phyloP scores from a whole-genome alignment of 2,113 vertebrate species.

The Balaeniceps rex region DNA sequence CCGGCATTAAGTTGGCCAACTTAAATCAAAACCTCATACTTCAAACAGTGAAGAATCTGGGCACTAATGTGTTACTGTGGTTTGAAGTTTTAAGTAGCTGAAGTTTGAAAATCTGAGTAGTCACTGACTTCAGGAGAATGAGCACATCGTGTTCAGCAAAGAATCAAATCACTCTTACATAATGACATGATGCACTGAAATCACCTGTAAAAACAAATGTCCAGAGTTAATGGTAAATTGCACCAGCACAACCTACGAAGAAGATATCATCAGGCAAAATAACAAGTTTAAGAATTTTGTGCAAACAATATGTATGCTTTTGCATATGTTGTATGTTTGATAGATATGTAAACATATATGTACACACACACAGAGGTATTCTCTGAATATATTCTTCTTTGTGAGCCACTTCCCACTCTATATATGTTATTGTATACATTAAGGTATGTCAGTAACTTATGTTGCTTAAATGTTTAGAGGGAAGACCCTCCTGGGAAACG shows the following conservation, averaged over 20 bases:
- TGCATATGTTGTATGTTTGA: not conserved
- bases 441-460: not conserved
- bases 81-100: not conserved
- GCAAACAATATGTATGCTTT: not conserved
- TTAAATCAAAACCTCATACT: not conserved
- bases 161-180: not conserved
- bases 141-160: not conserved
- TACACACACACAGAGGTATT: not conserved
- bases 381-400: not conserved
- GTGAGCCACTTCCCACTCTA: not conserved
- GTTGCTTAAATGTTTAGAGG: not conserved
- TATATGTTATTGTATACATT: not conserved
- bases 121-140: not conserved
- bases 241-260: not conserved
- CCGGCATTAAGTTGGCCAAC: not conserved
- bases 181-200: not conserved
- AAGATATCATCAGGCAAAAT: not conserved
- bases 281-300: not conserved
- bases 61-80: not conserved
- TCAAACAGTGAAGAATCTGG: not conserved
- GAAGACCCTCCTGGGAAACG: not conserved
- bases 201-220: not conserved
- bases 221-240: not conserved
- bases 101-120: not conserved
- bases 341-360: not conserved